These are phyloP conservation scores for Galbula dea DNA, from an alignment of 2,113 vertebrate genomes.

Conservation along the genomic window DNA sequence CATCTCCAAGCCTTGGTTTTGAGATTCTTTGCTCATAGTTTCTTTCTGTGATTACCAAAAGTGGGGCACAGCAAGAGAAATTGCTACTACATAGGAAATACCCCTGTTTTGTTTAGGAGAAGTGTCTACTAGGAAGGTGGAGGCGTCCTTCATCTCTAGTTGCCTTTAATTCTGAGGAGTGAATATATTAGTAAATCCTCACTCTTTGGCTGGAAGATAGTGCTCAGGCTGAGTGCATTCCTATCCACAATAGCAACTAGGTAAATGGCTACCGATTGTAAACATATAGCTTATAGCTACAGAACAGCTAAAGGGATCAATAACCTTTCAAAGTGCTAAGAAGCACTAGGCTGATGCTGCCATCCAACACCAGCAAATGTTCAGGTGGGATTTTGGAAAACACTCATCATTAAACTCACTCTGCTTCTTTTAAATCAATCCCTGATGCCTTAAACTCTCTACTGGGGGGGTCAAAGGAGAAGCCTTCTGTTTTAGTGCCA, in stretches of 20 bases:
- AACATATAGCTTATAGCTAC: neutral
- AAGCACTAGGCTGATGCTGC: neutral
- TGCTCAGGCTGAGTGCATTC: neutral
- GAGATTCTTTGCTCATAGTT: neutral
- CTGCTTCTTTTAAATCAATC: neutral
- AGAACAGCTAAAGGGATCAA: neutral
- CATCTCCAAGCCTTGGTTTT: neutral
- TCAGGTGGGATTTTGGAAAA: neutral
- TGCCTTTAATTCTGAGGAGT: neutral
- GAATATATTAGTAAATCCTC: neutral
- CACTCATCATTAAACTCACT: neutral
- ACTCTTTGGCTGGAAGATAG: neutral
- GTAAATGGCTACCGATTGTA: neutral
- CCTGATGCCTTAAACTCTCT: slow-evolving; percentile 14
- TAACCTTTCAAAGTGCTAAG: neutral
- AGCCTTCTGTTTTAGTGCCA: neutral
- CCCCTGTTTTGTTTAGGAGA: neutral
- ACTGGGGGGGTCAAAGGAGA: neutral
- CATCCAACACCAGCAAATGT: neutral
- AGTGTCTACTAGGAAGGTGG: neutral
- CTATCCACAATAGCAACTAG: neutral
- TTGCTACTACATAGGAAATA: neutral
- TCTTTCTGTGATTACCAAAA: neutral
- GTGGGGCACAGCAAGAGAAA: neutral
- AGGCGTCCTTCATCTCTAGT: neutral